phyloP scores from a whole-genome alignment of 2,888 invertebrate genomes.

The Tachina lurida region DNA sequence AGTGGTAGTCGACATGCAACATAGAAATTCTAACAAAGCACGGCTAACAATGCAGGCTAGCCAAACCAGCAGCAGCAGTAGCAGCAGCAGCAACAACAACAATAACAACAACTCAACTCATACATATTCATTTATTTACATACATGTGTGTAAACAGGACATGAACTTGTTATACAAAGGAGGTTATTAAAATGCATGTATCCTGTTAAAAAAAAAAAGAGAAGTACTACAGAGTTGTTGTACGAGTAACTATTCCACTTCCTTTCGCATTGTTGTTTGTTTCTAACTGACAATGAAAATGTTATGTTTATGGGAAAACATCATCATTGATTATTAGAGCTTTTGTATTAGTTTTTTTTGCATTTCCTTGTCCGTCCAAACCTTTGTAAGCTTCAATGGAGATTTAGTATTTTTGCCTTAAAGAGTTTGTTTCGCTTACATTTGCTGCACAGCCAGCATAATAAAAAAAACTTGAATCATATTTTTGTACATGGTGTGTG shows the following conservation, averaged over 20 bases:
- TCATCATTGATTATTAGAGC: conserved; percentile 54
- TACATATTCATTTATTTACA: conserved; percentile 13
- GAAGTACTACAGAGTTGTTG: background rate
- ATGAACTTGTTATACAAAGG: conserved; percentile 70
- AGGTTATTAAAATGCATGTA: conserved; percentile 70
- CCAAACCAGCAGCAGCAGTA: conserved; percentile 22
- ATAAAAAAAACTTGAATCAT: conserved; percentile 1
- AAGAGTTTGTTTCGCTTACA: conserved; percentile 7
- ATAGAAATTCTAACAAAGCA: conserved; percentile 32
- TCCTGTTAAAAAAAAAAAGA: conserved; percentile 45
- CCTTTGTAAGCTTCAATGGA: conserved; percentile 1
- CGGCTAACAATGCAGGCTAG: conserved; percentile 27
- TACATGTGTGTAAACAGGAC: conserved; percentile 60
- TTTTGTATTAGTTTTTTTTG: conserved; percentile 28
- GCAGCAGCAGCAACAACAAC: conserved; percentile 8
- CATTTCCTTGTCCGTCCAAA: background rate
- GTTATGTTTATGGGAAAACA: conserved; percentile 60
- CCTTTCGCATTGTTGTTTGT: conserved; percentile 3
- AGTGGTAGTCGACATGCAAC: background rate
- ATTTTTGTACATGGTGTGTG: background rate
- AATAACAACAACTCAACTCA: background rate
- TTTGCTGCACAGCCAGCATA: background rate
- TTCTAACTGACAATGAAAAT: conserved; percentile 57
- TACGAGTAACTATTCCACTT: conserved; percentile 13
- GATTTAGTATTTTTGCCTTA: conserved; percentile 46